These are phyloP conservation scores for Dufourea novaeangliae DNA, from an alignment of 1,140 invertebrate species.

Conservation along the genomic window DNA sequence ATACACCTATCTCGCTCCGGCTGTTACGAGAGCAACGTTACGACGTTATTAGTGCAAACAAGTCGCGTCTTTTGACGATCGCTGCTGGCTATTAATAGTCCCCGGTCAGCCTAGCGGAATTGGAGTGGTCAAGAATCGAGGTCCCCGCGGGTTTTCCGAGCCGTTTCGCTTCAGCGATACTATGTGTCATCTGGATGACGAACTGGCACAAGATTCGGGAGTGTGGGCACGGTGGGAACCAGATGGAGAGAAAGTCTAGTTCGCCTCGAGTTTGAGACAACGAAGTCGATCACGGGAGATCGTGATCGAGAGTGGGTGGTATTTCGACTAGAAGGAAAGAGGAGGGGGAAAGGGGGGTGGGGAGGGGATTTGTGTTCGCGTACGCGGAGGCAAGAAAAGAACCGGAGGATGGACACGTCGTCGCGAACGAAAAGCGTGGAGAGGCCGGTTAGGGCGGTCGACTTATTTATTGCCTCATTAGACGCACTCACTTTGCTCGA, in stretches of 20 bases:
- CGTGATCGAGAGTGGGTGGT: neutral
- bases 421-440: constrained; percentile 79
- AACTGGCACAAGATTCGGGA: neutral
- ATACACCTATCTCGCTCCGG: constrained; percentile 51
- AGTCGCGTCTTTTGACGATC: constrained; percentile 50
- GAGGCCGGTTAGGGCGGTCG: constrained; percentile 80
- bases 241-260: neutral
- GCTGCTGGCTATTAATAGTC: constrained; percentile 61
- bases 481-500: constrained; percentile 81
- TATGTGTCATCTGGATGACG: neutral
- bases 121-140: constrained; percentile 53
- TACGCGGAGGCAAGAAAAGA: constrained; percentile 64
- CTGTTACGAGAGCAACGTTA: constrained; percentile 56
- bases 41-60: constrained; percentile 64
- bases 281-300: neutral
- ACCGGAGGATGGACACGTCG: constrained; percentile 68
- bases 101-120: constrained; percentile 36
- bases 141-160: neutral
- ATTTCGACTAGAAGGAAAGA: constrained; percentile 16
- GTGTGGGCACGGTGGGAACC: too few species aligned
- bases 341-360: constrained; percentile 25
- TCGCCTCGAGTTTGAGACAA: too few species aligned
- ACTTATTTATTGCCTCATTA: constrained; percentile 83
- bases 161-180: too few species aligned
- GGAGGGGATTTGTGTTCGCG: constrained; percentile 38